Evolutionary conservation across 2,888 invertebrate species (phyloP), one percentile per base, ranked within the genome.

Genomic region (Abscondita cerata): DNA sequence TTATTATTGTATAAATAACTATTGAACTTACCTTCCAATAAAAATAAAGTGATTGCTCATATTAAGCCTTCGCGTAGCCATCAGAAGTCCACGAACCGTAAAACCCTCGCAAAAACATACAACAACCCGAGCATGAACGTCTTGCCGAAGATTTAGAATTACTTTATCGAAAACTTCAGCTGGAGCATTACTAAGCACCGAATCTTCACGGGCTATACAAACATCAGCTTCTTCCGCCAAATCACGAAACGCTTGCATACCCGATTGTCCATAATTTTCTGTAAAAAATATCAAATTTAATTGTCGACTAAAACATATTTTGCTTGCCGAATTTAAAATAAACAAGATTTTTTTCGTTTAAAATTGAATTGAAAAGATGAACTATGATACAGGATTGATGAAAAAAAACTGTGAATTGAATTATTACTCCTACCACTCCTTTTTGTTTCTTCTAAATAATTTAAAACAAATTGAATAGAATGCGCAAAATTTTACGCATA

Each of bases 91-190:
- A 56, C 87, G 80, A 62, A 91, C 87, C 1, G 91, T 90, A 75
- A 85, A 81, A 1, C 92, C 92, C 78, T 92, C 90, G 80, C 92
- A 92, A 83, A 92, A 92, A 78, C 92, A 92, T 13, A 91, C 87
- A 53, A 89, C 87, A 6, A 90, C 90, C 36, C 82, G 76, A 59
- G 87, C 83, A 67, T 84, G 80, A 58, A 78, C 74, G 73, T 85
- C 85, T 68, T 83, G 82, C 64, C 83, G 81, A 31, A 88, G 80
- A 70, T 84, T 85, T 44, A 78, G 73, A 36, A 89, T 79, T 2
- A 85, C 83, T 61, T 80, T 80, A 62, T 86, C 85, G 74, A 85
- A 88, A 38, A 81, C 81, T 59, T 82, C 81, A 57, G 85, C 83
- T 44, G 85, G 83, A 1, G 86, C 87, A 63, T 84, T 84, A 70